These are phyloP conservation scores for Tachina grossa DNA, from an alignment of 2,888 invertebrate genomes.

Conservation along the genomic window DNA sequence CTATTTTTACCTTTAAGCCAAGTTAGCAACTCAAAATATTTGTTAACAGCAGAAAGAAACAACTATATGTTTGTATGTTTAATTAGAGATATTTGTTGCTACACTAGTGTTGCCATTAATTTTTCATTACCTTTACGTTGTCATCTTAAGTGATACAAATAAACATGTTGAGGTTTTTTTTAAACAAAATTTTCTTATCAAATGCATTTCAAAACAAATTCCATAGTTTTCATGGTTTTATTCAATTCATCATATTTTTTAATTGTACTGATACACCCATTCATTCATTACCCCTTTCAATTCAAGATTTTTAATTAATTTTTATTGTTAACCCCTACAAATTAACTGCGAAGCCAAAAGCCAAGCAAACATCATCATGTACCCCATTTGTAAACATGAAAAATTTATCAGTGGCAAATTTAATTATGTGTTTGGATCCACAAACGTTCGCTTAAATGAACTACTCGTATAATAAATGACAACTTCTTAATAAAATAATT, in stretches of 20 bases:
- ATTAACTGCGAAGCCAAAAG: conserved; percentile 57
- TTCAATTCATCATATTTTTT: neutral
- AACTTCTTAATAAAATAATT: conserved; percentile 49
- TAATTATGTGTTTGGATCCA: conserved; percentile 43
- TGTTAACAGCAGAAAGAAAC: conserved; percentile 64
- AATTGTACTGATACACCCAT: neutral
- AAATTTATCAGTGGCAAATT: conserved; percentile 50
- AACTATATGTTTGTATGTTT: conserved; percentile 2
- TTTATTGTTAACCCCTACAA: conserved; percentile 65
- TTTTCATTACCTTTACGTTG: neutral
- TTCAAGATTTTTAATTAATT: conserved; percentile 60
- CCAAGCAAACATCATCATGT: conserved; percentile 43
- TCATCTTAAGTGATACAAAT: neutral
- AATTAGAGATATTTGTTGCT: neutral
- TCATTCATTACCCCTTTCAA: conserved; percentile 4
- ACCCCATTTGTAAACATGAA: conserved; percentile 1
- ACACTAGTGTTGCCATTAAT: conserved; percentile 16
- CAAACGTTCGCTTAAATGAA: neutral
- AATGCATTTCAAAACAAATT: neutral
- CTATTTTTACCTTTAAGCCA: conserved; percentile 31
- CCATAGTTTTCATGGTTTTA: conserved; percentile 5
- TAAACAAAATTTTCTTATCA: neutral
- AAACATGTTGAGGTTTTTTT: neutral
- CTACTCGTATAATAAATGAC: neutral
- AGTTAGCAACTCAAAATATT: conserved; percentile 43